Base-by-base conservation (phyloP, 2,113 vertebrate genomes). In the Phrynosoma platyrhinos region DNA sequence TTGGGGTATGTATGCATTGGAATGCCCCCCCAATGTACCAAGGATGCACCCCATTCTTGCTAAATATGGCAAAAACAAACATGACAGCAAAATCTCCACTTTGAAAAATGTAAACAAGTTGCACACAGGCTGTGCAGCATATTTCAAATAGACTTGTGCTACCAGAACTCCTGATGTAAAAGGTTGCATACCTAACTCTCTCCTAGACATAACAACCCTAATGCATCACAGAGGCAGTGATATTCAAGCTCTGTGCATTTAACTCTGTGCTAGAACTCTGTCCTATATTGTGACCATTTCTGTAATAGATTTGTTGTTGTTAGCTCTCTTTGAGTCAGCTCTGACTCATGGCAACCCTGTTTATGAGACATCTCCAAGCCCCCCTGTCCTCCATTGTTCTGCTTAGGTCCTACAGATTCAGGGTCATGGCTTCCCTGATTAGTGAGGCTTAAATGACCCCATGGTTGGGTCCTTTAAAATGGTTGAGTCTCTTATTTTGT, bases 171-270 rank as follows among this genome's bases (percentile, higher is more conserved):
- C 58, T 62, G 58, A 18, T 13, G 42, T 87, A 0, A 42, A 9
- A 83, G 21, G 10, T 74, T 87, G 32, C 52, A 82, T 13, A 88
- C 10, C 62, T 80, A 32, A 71, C 25, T 30, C 80, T 85, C 89
- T 79, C 68, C 53, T 85, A 91, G 36, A 83, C 23, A 87, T 21
- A 52, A 9, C 77, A 55, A 16, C 27, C 5, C 6, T 27, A 55
- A n/a, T 16, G 7, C 77, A 79, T n/a, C 25, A 8, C 25, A 30
- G 13, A 79, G 5, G 6, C 52, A 79, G 55, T 27, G 25, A 14
- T 5, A 14, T 5, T 53, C 14, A 79, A 55, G 47, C 52, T 14
- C 74, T 40, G 18, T 52, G 25, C 40, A 77, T 23, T 27, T 47
- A 76, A 10, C 2, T 77, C 40, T 47, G 47, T 47, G 47, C 47